Conservation (phyloP, 2,888 invertebrate genomes). For the Tetanocera ferruginea region DNA sequence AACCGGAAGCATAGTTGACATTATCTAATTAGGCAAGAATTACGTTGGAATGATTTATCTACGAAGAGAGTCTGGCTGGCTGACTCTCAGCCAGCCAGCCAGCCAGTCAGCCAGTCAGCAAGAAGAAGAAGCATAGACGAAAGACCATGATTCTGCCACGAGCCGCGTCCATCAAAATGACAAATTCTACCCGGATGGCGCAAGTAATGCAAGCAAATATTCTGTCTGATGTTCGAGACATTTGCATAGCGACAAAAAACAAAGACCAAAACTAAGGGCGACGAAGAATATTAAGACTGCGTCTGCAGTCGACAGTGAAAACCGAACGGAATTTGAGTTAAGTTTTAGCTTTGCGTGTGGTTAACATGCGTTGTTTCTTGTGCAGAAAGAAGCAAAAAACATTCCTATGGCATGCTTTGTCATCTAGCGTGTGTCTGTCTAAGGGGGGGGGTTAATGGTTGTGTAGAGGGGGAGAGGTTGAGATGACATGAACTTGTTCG, state of each 20-base stretch:
- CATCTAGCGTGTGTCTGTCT: no score
- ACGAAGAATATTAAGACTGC: neutral
- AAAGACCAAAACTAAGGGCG: neutral
- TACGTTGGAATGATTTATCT: constrained; percentile 49
- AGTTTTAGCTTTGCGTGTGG: neutral
- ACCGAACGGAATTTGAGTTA: no score
- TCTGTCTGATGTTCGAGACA: constrained; percentile 4
- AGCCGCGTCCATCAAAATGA: constrained; percentile 45
- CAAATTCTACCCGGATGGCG: constrained; percentile 34
- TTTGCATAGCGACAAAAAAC: neutral
- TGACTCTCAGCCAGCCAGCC: neutral
- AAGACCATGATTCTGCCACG: neutral
- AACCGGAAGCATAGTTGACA: constrained; percentile 45
- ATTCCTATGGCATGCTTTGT: no score
- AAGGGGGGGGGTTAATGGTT: no score
- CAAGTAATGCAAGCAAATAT: neutral
- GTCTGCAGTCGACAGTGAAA: no score
- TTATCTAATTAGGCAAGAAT: constrained; percentile 54
- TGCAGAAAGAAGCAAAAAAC: neutral
- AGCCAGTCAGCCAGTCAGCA: neutral
- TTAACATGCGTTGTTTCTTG: neutral
- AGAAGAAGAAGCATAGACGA: neutral
- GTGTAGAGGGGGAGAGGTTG: no score
- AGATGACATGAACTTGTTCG: neutral
- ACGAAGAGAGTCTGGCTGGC: neutral